Base-by-base conservation (phyloP, 2,888 invertebrate genomes). In the Nasonia oneida region DNA sequence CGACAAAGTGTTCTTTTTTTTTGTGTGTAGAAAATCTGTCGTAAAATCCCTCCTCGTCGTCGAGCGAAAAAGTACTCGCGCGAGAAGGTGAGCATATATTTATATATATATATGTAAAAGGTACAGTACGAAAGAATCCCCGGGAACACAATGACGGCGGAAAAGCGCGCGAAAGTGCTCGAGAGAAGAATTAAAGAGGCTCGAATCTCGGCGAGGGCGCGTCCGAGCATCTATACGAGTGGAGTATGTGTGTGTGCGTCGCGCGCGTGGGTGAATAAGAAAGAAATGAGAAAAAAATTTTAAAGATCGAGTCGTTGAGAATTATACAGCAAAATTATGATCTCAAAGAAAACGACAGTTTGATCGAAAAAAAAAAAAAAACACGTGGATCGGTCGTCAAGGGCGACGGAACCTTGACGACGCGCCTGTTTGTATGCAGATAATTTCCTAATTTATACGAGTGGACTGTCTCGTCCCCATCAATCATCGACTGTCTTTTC, bases 381-480 rank as follows among this genome's bases (percentile, higher is more conserved):
- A n/a, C 29, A 61, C n/a, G 57, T n/a, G 5, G 39, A 74, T 74
- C 81, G 42, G 81, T 81, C n/a, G 81, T 23, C 74, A 81, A 64
- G 74, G 81, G 42, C 50, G 33, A 81, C 57, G 42, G 53, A 23
- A 23, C 33, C 74, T 33, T 81, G 50, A 50, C 64, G 47, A 81
- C 64, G 64, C 42, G 23, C 47, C 15, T 33, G 29, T 77, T n/a
- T 37, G 37, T 15, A 64, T 67, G 23, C 14, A 50, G 29, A 18
- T 67, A 18, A 78, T 78, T 18, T 42, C 29, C 14, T 47, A 78
- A 78, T 80, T 73, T 71, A 29, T 29, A 23, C 50, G 37, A 39
- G 53, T 37, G 71, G 73, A 71, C 57, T 57, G 47, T 53, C 14
- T 42, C 47, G 8, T 29, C 4, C 70, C 70, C 39, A 61, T 61